phyloP scores from a whole-genome alignment of 2,113 vertebrate species.

The Zosterops lateralis region DNA sequence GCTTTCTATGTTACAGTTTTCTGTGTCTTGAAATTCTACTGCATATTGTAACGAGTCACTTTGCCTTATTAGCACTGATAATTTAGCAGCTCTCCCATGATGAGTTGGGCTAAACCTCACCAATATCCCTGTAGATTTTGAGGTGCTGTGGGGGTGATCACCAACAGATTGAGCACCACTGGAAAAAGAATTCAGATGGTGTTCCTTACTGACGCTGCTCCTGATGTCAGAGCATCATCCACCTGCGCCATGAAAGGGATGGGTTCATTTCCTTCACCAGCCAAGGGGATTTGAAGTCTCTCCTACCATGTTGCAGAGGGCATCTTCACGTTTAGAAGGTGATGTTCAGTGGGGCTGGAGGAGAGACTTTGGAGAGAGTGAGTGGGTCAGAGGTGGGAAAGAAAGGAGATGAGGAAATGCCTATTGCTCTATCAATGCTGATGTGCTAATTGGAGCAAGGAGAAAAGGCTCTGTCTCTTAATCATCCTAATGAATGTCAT shows the following conservation, averaged over 20 bases:
- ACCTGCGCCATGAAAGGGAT: fast-evolving
- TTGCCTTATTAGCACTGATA: background rate
- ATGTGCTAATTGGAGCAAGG: background rate
- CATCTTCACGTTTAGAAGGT: background rate
- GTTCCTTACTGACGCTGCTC: background rate
- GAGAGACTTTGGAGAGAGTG: background rate
- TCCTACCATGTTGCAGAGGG: fast-evolving
- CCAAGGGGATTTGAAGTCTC: background rate
- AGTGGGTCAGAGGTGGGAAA: background rate
- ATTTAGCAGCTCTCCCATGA: background rate
- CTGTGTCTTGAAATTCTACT: background rate
- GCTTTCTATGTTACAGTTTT: background rate
- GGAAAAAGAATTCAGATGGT: background rate
- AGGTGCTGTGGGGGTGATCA: background rate
- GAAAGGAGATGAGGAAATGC: background rate
- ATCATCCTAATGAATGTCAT: background rate
- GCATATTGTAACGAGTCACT: background rate
- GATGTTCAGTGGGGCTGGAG: background rate
- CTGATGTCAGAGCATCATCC: background rate
- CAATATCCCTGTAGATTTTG: background rate
- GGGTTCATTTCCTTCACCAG: background rate
- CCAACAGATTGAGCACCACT: fast-evolving
- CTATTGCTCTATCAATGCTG: background rate
- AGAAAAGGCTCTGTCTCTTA: background rate
- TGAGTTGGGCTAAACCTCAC: background rate